Conservation (phyloP, 1,140 invertebrate genomes). For the Hycleus cichorii region DNA sequence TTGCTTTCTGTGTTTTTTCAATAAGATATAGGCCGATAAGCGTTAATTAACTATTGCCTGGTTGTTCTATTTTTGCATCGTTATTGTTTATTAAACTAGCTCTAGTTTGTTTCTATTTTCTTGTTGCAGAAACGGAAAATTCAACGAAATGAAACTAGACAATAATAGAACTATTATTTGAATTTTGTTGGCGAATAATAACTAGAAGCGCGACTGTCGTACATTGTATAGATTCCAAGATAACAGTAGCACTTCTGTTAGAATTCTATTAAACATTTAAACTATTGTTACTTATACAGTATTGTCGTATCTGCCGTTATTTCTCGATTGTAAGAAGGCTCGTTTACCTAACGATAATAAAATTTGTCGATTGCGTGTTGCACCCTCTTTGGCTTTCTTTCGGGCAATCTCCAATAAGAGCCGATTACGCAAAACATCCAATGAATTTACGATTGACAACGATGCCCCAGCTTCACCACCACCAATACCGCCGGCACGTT, state of each 20-base stretch:
- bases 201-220: too few species aligned
- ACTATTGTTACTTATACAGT: slow-evolving; percentile 6
- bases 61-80: too few species aligned
- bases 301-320: slow-evolving; percentile 7
- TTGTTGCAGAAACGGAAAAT: too few species aligned
- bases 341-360: slow-evolving; percentile 44
- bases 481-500: slow-evolving; percentile 29
- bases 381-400: slow-evolving; percentile 57
- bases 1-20: not conserved
- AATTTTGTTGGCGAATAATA: too few species aligned
- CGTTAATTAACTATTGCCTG: not conserved
- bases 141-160: too few species aligned
- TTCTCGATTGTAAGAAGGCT: slow-evolving; percentile 17
- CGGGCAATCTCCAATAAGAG: slow-evolving; percentile 65
- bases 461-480: slow-evolving; percentile 46
- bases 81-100: too few species aligned
- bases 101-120: too few species aligned
- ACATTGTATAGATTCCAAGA: too few species aligned
- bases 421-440: slow-evolving; percentile 67
- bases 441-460: slow-evolving; percentile 68
- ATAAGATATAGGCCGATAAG: slow-evolving; percentile 9
- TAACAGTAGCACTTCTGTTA: too few species aligned
- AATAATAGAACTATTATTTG: too few species aligned
- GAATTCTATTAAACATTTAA: too few species aligned
- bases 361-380: slow-evolving; percentile 40